Conservation (phyloP, 2,888 invertebrate genomes). For the Notodonta ziczac region DNA sequence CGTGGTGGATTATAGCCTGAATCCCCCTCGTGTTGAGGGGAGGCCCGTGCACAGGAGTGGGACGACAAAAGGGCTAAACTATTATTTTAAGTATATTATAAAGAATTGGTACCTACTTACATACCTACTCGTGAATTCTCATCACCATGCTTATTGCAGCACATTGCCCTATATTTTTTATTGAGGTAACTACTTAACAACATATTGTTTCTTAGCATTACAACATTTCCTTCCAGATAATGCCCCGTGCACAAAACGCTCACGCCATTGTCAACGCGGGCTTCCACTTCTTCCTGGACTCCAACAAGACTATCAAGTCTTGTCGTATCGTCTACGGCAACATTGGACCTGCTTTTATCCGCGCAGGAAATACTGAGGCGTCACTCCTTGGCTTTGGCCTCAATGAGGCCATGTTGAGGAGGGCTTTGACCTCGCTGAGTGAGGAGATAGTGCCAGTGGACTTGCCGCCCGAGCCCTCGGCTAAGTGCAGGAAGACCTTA, state of each 20-base stretch:
- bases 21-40: too few species aligned
- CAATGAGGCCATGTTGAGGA: conserved; percentile 69
- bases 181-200: too few species aligned
- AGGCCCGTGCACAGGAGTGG: too few species aligned
- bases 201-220: too few species aligned
- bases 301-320: conserved; percentile 63
- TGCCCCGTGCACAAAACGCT: conserved; percentile 90
- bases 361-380: conserved; percentile 85
- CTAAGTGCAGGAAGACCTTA: conserved; percentile 88
- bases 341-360: conserved; percentile 81
- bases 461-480: conserved; percentile 87
- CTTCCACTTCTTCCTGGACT: conserved; percentile 85
- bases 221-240: conserved; percentile 80
- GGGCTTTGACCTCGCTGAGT: conserved; percentile 79
- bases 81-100: too few species aligned
- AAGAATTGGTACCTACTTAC: too few species aligned
- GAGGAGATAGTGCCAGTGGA: conserved; percentile 87
- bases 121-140: too few species aligned
- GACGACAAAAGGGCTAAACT: too few species aligned
- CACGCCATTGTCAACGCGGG: conserved; percentile 92
- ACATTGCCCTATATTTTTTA: too few species aligned
- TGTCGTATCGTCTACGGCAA: conserved; percentile 88
- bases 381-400: conserved; percentile 70
- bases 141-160: too few species aligned
- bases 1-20: too few species aligned